phyloP scores from a whole-genome alignment of 2,797 vertebrate genomes.

The Betta splendens region DNA sequence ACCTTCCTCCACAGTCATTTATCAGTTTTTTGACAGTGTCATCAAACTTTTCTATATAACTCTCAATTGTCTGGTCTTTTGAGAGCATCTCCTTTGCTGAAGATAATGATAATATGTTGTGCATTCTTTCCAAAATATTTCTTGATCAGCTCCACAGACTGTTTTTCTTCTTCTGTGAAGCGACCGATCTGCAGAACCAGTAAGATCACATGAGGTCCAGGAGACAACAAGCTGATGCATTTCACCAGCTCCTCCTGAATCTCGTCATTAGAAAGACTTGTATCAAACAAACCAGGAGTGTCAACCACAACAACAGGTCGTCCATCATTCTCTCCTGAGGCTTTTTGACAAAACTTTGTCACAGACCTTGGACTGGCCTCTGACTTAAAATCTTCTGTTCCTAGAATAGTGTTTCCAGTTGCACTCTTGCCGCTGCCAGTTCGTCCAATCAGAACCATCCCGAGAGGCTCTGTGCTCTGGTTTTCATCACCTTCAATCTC shows the following conservation, averaged over 20 bases:
- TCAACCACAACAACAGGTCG: slow-evolving; percentile 22
- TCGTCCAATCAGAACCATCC: slow-evolving; percentile 45
- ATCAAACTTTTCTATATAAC: neutral
- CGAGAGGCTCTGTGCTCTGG: slow-evolving; percentile 20
- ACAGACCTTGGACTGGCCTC: neutral
- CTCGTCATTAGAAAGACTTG: neutral
- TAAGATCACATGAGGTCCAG: too few relatives aligned
- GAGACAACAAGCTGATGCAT: slow-evolving; percentile 28
- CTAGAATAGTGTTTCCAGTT: slow-evolving; percentile 40
- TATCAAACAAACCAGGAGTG: slow-evolving; percentile 38
- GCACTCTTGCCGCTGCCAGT: slow-evolving; percentile 44
- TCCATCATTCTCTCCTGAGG: neutral
- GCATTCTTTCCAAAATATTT: slow-evolving; percentile 25
- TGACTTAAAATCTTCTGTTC: slow-evolving; percentile 17
- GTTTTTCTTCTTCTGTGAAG: slow-evolving; percentile 26
- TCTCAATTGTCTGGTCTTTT: neutral
- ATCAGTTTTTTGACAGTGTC: slow-evolving; percentile 17
- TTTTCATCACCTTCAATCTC: neutral
- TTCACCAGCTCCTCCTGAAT: slow-evolving; percentile 15
- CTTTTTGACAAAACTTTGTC: slow-evolving; percentile 18
- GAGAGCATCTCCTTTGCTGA: slow-evolving; percentile 41
- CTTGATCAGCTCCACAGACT: slow-evolving; percentile 34
- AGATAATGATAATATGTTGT: slow-evolving; percentile 15
- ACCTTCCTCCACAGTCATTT: slow-evolving; percentile 26
- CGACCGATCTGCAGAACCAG: slow-evolving; percentile 42